Evolutionary conservation across 2,113 vertebrate genomes (phyloP), one percentile per base, ranked within the genome.

Genomic region (Eclectus roratus): DNA sequence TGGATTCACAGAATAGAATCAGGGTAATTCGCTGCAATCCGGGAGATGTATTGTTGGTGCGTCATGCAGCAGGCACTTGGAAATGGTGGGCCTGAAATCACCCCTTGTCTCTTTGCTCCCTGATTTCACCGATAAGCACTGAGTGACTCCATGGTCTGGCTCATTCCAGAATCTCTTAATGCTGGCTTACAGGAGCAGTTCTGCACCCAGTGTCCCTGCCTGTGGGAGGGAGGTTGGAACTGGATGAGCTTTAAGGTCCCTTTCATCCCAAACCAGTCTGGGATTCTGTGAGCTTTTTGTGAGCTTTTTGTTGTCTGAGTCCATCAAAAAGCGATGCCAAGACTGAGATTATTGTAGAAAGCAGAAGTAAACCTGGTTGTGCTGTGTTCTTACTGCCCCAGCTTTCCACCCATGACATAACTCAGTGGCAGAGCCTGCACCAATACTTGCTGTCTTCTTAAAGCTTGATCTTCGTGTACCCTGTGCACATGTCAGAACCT

Each of bases 311-410:
- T 60, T 72, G 82, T 76, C n/a, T 18, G 16, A 80, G 33, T 33
- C 68, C 28, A 13, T 10, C 37, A 33, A 61, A 31, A 82, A 28
- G 41, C 4, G 0, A 27, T 91, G 76, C 82, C 61, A 50, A 60
- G 73, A 6, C 80, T 17, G 27, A 24, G 85, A 2, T 84, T 27
- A 28, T 63, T 91, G 90, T 17, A 37, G 94, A 77, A 70, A 83
- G 50, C 53, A 41, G 41, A 6, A 2, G 10, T 53, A 13, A 80
- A 13, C 68, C 79, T 43, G 41, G 14, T 68, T 46, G 15, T 10
- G 1, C 14, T 53, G 33, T 4, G 24, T 8, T n/a, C 2, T 2
- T 13, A 2, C 2, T 21, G 55, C 8, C 52, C 31, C 0, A 0
- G 28, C 76, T 68, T 39, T 37, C 10, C 46, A 31, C 35, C 16